These are phyloP conservation scores for Neomicropteryx cornuta DNA, from an alignment of 1,140 invertebrate species.

Conservation along the genomic window DNA sequence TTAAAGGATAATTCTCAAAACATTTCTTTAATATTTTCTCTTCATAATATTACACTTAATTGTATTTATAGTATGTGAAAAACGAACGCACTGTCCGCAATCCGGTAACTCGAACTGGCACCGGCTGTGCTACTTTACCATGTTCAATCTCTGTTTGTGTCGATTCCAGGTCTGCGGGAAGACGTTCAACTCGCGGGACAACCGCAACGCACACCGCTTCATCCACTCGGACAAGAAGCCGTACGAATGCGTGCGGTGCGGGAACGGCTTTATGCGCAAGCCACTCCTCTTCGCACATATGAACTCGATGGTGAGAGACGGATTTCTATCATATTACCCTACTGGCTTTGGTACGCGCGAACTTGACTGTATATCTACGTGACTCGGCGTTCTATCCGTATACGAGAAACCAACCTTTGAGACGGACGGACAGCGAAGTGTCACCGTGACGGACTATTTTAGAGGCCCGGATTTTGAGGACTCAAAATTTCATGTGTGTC, in stretches of 20 bases:
- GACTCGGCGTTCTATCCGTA: not conserved
- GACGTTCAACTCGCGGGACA: slow-evolving; percentile 71
- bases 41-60: too few relatives aligned
- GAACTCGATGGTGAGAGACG: slow-evolving; percentile 39
- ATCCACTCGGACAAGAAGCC: slow-evolving; percentile 79
- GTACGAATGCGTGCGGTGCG: slow-evolving; percentile 72
- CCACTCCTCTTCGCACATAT: slow-evolving; percentile 70
- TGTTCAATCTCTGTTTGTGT: too few relatives aligned
- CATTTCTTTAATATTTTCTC: too few relatives aligned
- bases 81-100: too few relatives aligned
- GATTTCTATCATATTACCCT: not conserved
- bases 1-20: too few relatives aligned
- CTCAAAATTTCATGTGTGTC: not conserved
- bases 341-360: not conserved
- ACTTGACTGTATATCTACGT: not conserved
- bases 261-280: slow-evolving; percentile 74
- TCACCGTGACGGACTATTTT: not conserved
- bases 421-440: too few relatives aligned
- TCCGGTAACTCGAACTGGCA: too few relatives aligned
- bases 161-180: slow-evolving; percentile 83
- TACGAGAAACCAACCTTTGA: not conserved
- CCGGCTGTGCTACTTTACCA: too few relatives aligned
- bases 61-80: too few relatives aligned
- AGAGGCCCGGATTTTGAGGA: not conserved
- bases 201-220: slow-evolving; percentile 74